phyloP scores from a whole-genome alignment of 2,797 vertebrate genomes.

The Mormyrops boulengeri region DNA sequence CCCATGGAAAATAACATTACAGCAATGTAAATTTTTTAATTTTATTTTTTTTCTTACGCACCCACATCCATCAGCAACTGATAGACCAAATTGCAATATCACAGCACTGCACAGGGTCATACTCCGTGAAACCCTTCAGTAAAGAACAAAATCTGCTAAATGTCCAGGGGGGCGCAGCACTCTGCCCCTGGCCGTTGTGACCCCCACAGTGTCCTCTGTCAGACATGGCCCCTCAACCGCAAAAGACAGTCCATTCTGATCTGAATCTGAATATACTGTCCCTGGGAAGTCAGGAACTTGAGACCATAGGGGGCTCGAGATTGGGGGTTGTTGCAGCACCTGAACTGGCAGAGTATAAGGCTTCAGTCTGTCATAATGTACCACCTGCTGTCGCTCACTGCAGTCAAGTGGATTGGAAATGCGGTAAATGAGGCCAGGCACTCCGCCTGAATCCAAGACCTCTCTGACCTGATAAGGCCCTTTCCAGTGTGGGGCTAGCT shows the following conservation, averaged over 20 bases:
- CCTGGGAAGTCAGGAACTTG: neutral
- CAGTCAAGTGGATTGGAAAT: neutral
- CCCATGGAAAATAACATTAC: no score
- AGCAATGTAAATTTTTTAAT: no score
- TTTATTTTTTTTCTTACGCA: no score
- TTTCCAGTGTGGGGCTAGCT: neutral
- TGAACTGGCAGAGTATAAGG: neutral
- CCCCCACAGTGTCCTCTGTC: no score
- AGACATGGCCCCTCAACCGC: neutral
- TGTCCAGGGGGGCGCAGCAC: neutral
- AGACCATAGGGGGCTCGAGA: no score
- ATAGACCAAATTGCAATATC: neutral
- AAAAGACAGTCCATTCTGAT: neutral
- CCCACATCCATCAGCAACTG: no score
- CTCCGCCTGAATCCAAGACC: neutral
- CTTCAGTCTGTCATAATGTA: neutral
- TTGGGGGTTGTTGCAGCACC: no score
- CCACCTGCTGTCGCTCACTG: neutral
- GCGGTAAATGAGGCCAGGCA: neutral
- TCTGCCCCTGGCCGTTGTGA: neutral
- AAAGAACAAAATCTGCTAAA: neutral
- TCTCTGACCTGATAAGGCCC: neutral
- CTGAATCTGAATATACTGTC: no score
- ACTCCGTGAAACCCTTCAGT: neutral
- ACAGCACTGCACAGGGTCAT: neutral